phyloP scores from a whole-genome alignment of 2,113 vertebrate species.

The Tychaedon coryphoeus region DNA sequence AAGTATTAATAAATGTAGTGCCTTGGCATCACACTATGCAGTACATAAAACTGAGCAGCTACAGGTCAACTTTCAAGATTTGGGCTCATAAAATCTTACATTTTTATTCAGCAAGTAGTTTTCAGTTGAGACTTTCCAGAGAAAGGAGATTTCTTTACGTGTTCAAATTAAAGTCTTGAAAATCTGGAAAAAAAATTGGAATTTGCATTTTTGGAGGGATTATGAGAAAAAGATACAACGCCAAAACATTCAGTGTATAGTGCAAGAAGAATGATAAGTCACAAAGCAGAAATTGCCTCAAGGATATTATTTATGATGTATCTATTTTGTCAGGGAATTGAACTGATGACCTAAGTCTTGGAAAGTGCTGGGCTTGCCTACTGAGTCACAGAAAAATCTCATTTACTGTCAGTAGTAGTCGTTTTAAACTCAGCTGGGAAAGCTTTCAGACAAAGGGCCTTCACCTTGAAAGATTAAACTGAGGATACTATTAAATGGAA shows the following conservation, averaged over 20 bases:
- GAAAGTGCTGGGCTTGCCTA: slow-evolving; percentile 3
- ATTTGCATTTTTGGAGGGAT: neutral
- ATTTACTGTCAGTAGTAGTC: neutral
- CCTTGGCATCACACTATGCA: neutral
- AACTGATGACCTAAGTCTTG: slow-evolving; percentile 29
- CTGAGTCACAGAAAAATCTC: slow-evolving; percentile 23
- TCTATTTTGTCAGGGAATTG: slow-evolving; percentile 33
- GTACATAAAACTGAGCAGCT: neutral
- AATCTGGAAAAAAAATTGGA: neutral
- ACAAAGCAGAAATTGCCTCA: neutral
- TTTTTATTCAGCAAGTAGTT: neutral
- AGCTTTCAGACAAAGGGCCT: slow-evolving; percentile 34
- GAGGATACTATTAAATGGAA: slow-evolving; percentile 31
- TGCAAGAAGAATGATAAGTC: neutral
- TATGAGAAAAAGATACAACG: neutral
- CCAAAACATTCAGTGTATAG: neutral
- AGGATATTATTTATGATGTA: slow-evolving; percentile 23
- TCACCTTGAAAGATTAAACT: slow-evolving; percentile 50
- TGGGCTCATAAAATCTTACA: neutral
- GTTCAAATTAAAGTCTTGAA: neutral
- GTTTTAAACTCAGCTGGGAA: slow-evolving; percentile 27
- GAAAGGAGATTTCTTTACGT: neutral
- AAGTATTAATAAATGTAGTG: neutral
- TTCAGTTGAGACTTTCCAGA: neutral
- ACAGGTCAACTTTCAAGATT: neutral